A percentile compares a stretch with the other conserved stretches of the same genome.
Evolutionary conservation across 1,140 invertebrate species (phyloP).

Genomic region (Orussus abietinus): DNA sequence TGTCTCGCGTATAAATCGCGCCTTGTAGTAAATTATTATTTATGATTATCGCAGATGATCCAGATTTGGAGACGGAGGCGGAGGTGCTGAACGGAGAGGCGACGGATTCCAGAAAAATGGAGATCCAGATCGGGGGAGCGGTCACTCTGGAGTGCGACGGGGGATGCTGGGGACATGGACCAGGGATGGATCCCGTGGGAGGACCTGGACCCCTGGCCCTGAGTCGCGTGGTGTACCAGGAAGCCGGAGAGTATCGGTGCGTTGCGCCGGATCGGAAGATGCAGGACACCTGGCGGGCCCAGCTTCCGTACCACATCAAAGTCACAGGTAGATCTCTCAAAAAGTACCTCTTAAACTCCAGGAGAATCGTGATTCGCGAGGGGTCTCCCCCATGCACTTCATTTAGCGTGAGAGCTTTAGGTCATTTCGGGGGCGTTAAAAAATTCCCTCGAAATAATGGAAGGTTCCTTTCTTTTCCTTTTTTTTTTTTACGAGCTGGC

Average conservation of each 20-base stretch:
- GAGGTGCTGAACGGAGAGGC: slow-evolving; percentile 50
- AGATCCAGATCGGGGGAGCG: slow-evolving; percentile 78
- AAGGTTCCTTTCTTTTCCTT: too few relatives aligned
- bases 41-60: slow-evolving; percentile 62
- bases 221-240: slow-evolving; percentile 71
- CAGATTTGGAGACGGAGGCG: slow-evolving; percentile 54
- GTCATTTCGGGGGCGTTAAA: too few relatives aligned
- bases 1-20: too few relatives aligned
- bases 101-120: slow-evolving; percentile 62
- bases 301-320: slow-evolving; percentile 55
- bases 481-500: too few relatives aligned
- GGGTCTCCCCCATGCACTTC: too few relatives aligned
- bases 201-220: slow-evolving; percentile 59
- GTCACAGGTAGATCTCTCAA: slow-evolving; percentile 53
- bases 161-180: slow-evolving; percentile 59
- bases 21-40: too few relatives aligned
- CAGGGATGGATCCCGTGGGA: slow-evolving; percentile 60
- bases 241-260: slow-evolving; percentile 72
- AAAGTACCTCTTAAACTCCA: too few relatives aligned
- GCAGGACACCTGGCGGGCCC: slow-evolving; percentile 51
- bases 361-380: too few relatives aligned
- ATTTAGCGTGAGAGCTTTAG: too few relatives aligned
- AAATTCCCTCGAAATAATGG: too few relatives aligned
- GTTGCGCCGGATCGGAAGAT: slow-evolving; percentile 60
- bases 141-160: slow-evolving; percentile 79